Percentiles rank a stretch among this genome's conserved stretches.
phyloP scores from a whole-genome alignment of 2,113 vertebrate genomes.

The Albula goreensis region DNA sequence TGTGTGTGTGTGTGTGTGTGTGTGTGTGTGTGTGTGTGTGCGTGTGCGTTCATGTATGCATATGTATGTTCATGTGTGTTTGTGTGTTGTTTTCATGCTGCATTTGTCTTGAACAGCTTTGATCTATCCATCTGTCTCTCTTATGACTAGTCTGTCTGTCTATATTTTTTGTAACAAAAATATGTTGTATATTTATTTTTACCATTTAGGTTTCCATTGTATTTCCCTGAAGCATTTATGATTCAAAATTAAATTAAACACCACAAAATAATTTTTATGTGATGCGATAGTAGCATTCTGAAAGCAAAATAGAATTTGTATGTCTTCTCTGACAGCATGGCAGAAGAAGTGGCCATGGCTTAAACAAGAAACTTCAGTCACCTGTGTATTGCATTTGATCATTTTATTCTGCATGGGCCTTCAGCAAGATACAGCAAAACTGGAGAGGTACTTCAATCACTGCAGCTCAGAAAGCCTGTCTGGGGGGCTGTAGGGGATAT shows the following conservation, averaged over 20 bases:
- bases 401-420: neutral
- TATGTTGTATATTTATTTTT: neutral
- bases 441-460: conserved; percentile 1
- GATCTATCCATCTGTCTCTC: neutral
- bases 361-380: neutral
- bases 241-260: neutral
- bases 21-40: neutral
- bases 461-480: neutral
- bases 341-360: neutral
- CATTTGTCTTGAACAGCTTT: neutral
- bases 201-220: neutral
- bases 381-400: conserved; percentile 10
- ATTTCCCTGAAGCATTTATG: neutral
- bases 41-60: neutral
- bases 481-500: conserved; percentile 27
- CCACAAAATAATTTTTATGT: neutral
- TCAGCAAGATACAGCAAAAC: neutral
- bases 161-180: neutral
- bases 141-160: conserved; percentile 11
- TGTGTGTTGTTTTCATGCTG: neutral
- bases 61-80: too few species aligned
- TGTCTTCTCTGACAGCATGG: neutral
- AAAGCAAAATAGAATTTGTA: neutral
- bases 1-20: neutral
- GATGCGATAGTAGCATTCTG: neutral